Evolutionary conservation across 2,797 vertebrate genomes (phyloP), one percentile per base, ranked within the genome.

Genomic region (Spinus olivaceus): DNA sequence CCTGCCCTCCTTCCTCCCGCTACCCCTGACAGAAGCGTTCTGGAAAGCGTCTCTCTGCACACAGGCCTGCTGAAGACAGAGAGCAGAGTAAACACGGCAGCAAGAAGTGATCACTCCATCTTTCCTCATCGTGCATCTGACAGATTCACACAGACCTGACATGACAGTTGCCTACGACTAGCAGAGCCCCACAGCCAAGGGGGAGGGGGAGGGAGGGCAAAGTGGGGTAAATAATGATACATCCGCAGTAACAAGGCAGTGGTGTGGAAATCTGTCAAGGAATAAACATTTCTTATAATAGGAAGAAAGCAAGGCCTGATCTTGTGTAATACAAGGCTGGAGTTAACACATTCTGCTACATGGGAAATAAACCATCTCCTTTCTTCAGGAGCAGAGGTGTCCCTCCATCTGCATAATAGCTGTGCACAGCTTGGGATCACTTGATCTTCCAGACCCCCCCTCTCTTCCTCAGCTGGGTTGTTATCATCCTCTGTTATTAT

Each of bases 401-500:
- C 47, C 49, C 65, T 91, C 47, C 61, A 41, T 67, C 79, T 88
- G 91, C 81, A 65, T 69, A 92, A 95, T 89, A 71, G 61, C 79
- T 88, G 74, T 49, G 65, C 88, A 73, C 92, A 93, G 94, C 86
- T 91, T 92, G 84, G 42, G 84, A 83, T 90, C 86, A n/a, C 91
- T 95, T 93, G 86, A 91, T 95, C 94, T 95, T 93, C 84, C 59
- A 95, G 81, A 83, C 69, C 39, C 59, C 77, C 77, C 69, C 79
- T 54, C 79, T 78, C 61, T 50, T 94, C 50, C 86, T 95, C 88
- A 89, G 79, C 91, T 89, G 81, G 84, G 53, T 54, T 94, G 81
- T 92, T 96, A 90, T 87, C 81, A 64, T 81, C 79, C 93, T 92
- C 94, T 92, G 89, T 91, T 95, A 94, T 94, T 95, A 92, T 80